A percentile compares a stretch with the other conserved stretches of the same genome.
Conservation (phyloP, 2,113 vertebrate genomes). For the Dasyprocta punctata region DNA sequence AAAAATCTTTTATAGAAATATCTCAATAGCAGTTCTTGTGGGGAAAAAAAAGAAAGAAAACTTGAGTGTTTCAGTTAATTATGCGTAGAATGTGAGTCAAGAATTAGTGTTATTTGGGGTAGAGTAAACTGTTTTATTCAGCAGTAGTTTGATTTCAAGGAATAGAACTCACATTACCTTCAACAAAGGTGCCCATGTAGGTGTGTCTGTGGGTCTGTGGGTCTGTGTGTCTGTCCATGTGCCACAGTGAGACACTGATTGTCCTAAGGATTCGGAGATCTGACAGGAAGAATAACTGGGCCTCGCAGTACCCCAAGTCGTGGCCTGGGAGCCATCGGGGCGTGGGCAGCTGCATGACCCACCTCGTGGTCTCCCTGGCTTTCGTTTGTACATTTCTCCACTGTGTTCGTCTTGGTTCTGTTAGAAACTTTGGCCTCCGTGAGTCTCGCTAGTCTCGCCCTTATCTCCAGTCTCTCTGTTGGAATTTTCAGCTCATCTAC, state of each 20-base stretch:
- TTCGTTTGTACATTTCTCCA: not conserved
- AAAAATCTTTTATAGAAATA: not conserved
- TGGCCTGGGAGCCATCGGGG: not conserved
- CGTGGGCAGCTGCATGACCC: not conserved
- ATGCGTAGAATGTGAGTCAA: not conserved
- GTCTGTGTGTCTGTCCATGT: not conserved
- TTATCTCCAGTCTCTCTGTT: not conserved
- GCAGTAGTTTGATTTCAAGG: not conserved
- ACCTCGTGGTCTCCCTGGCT: not conserved
- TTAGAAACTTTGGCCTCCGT: not conserved
- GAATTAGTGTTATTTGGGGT: not conserved
- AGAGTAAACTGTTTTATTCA: not conserved
- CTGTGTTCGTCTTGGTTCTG: not conserved
- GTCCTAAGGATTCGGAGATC: not conserved
- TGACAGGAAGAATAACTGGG: not conserved
- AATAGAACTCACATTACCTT: not conserved
- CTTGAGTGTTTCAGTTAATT: not conserved
- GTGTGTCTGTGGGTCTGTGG: not conserved
- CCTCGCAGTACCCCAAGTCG: not conserved
- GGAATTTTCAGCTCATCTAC: not conserved
- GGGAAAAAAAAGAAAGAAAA: not conserved
- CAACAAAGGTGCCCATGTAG: rapidly evolving
- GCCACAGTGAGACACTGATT: not conserved
- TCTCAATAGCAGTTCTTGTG: not conserved
- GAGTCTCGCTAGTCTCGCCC: not conserved